Conservation (phyloP, 2,113 vertebrate species). For the Sebastes fasciatus region DNA sequence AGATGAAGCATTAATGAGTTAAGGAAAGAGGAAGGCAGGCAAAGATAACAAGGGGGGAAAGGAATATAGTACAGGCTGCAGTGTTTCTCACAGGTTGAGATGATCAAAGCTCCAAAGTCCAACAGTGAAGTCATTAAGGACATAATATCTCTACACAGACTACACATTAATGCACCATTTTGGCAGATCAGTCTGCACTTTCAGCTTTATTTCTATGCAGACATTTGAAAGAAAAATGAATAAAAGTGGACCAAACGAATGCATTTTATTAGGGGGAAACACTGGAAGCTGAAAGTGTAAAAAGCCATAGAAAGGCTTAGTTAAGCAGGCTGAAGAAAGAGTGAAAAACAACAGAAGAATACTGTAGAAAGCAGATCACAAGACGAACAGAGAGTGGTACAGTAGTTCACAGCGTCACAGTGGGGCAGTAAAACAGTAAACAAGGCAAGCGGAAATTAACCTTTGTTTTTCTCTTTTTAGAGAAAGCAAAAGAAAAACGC, state of each 20-base stretch:
- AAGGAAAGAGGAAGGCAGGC: conserved; percentile 15
- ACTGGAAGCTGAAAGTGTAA: not conserved
- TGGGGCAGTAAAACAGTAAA: conserved; percentile 21
- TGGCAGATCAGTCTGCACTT: not conserved
- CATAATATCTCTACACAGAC: not conserved
- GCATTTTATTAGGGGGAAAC: not conserved
- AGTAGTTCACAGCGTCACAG: conserved; percentile 30
- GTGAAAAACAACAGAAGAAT: conserved; percentile 14
- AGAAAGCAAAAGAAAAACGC: conserved; percentile 23
- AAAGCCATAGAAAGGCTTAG: not conserved
- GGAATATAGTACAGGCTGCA: not conserved
- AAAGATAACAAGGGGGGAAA: conserved; percentile 1
- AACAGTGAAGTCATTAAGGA: conserved; percentile 11
- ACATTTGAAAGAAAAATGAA: not conserved
- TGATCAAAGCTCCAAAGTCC: not conserved
- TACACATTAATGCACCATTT: conserved; percentile 2
- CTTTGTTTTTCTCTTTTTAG: conserved; percentile 26
- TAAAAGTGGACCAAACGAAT: not conserved
- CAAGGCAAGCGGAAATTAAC: conserved; percentile 32
- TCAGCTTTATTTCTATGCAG: not conserved
- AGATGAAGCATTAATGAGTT: conserved; percentile 36
- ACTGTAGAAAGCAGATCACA: conserved; percentile 24
- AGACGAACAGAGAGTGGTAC: not conserved
- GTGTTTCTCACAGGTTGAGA: not conserved
- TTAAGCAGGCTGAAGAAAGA: conserved; percentile 1